Conservation (phyloP, 2,113 vertebrate genomes). For the Atlantisia rogersi region DNA sequence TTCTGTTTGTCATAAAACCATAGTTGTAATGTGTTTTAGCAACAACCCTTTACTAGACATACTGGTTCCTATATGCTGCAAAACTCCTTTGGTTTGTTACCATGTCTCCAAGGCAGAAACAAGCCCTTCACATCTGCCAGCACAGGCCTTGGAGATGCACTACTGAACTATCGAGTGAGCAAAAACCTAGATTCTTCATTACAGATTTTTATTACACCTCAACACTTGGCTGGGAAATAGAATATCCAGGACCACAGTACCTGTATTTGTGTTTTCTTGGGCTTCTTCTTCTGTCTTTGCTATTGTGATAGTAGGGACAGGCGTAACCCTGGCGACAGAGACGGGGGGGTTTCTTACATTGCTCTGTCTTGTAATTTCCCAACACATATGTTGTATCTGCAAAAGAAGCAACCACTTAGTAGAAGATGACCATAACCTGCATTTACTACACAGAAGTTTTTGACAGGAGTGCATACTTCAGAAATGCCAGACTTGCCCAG, state of each 20-base stretch:
- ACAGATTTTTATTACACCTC: not conserved
- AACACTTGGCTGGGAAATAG: not conserved
- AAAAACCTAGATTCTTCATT: not conserved
- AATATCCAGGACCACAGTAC: constrained; percentile 61
- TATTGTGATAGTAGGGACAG: constrained; percentile 98
- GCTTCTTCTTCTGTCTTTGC: constrained; percentile 96
- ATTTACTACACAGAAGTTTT: not conserved
- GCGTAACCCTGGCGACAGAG: constrained; percentile 98
- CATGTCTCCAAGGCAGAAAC: not conserved
- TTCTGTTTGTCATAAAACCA: not conserved
- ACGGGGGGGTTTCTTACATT: constrained; percentile 96
- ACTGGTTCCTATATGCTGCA: not conserved
- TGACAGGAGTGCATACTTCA: not conserved
- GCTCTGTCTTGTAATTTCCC: constrained; percentile 97
- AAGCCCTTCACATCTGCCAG: not conserved
- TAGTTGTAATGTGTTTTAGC: not conserved
- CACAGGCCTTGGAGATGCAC: not conserved
- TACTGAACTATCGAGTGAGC: not conserved
- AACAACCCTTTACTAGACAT: not conserved
- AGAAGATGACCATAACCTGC: not conserved
- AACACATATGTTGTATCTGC: constrained; percentile 93
- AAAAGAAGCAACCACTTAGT: not conserved
- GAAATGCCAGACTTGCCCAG: not conserved
- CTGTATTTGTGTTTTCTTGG: constrained; percentile 98
- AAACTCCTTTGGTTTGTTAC: not conserved